Conservation (phyloP, 1,140 invertebrate species). For the Lethrus apterus region DNA sequence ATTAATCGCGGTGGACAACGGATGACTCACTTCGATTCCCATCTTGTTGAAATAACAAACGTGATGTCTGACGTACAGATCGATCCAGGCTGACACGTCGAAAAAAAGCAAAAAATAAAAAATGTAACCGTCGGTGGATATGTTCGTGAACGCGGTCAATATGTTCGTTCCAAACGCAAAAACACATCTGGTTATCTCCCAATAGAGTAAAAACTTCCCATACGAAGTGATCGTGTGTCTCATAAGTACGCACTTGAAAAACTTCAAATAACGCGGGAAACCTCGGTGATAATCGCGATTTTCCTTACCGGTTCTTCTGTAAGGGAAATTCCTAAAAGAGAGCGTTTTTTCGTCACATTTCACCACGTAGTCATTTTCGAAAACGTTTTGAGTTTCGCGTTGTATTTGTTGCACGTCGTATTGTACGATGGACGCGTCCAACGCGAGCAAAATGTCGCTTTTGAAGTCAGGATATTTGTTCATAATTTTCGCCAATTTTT, state of each 20-base stretch:
- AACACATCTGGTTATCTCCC: slow-evolving; percentile 19
- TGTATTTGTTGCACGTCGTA: background rate
- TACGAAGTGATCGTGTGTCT: slow-evolving; percentile 6
- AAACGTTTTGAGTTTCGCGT: background rate
- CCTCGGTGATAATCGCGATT: background rate
- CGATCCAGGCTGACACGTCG: slow-evolving; percentile 17
- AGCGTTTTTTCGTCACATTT: background rate
- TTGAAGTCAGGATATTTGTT: slow-evolving; percentile 3
- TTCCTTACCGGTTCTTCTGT: background rate
- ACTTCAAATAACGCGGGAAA: background rate
- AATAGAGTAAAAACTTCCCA: slow-evolving; percentile 16
- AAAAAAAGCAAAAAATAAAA: slow-evolving; percentile 15
- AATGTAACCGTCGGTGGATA: background rate
- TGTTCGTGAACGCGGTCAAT: slow-evolving; percentile 5
- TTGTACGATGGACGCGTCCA: background rate
- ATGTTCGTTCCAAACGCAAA: slow-evolving; percentile 15
- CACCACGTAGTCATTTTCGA: background rate
- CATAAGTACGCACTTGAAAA: slow-evolving; percentile 1
- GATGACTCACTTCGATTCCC: slow-evolving; percentile 19
- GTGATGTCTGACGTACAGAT: slow-evolving; percentile 22
- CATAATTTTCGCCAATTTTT: background rate
- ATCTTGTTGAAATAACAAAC: slow-evolving; percentile 24
- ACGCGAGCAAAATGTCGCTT: background rate
- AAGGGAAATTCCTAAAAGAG: background rate
- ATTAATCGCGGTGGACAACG: slow-evolving; percentile 17